Base-by-base conservation (phyloP, 2,113 vertebrate species). In the Aplodontia rufa region DNA sequence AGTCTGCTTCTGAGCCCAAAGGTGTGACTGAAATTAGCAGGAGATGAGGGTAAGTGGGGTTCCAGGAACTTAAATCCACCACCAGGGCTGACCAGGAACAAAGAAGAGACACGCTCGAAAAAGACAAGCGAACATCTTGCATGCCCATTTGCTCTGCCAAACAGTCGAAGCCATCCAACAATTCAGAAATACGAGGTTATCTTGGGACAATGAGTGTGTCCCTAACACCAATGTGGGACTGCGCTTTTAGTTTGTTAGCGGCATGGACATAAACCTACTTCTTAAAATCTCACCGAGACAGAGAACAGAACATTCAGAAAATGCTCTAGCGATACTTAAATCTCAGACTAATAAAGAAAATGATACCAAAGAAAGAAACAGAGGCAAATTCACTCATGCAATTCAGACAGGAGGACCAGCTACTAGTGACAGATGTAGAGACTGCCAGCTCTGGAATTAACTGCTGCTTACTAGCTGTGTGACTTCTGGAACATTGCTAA, bases 151-250 rank as follows among this genome's bases (percentile, higher is more conserved):
- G 30, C 2, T 95, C 53, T 85, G 47, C 64, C 96, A 91, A 79
- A 69, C 37, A 93, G 42, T n/a, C 58, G 37, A 94, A 87, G 84
- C 7, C 58, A 58, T 42, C 11, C 55, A 64, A 78, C 14, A 89
- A 22, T 90, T 93, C 58, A 89, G 94, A 96, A 97, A 95, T 78
- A 68, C 10, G 53, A 32, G 0, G 0, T 72, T 79, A 37, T 49
- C n/a, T 40, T 3, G 75, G 78, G 80, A 80, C 24, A 79, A 0
- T 0, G 0, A 16, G 51, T 69, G 40, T 74, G 12, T n/a, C 78
- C 76, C 55, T 60, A 71, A 78, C 64, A 55, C 40, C 88, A 69
- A 60, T 69, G 86, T 58, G 75, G 84, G 64, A 83, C 40, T 78
- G 26, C 47, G 35, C 16, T 68, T 95, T 78, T 47, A 49, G 19